Evolutionary conservation across 2,113 vertebrate species (phyloP).

Genomic region (Myotis davidii): DNA sequence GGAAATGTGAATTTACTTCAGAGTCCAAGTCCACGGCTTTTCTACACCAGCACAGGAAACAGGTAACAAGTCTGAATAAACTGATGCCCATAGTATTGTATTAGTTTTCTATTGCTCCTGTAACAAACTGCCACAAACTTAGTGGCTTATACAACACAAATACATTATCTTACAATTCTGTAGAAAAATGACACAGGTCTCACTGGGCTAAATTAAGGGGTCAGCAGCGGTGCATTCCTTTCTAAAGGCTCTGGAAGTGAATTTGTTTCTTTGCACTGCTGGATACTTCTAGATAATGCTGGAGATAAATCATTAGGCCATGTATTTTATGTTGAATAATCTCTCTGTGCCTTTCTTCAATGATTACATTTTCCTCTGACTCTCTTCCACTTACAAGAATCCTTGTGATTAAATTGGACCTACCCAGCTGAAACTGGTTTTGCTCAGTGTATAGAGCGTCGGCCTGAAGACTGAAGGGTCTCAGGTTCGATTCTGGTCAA

Average conservation of each 20-base stretch:
- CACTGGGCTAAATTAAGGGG: background rate
- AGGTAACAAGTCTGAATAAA: background rate
- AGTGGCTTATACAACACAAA: background rate
- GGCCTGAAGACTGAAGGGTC: no score
- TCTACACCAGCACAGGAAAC: background rate
- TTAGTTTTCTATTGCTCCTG: constrained; percentile 14
- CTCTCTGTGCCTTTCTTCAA: background rate
- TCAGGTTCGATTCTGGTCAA: no score
- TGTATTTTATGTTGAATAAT: background rate
- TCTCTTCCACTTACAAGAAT: background rate
- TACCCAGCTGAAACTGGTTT: no score
- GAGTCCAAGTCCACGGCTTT: background rate
- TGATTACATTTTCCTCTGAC: background rate
- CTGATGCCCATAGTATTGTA: background rate
- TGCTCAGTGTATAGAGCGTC: no score
- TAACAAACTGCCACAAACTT: constrained; percentile 18
- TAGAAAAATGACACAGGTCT: background rate
- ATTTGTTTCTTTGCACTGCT: background rate
- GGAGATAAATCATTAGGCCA: background rate
- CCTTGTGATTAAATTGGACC: background rate
- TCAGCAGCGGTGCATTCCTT: background rate
- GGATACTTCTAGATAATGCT: background rate
- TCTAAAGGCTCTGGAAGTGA: background rate
- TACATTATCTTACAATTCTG: background rate
- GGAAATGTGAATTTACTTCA: constrained; percentile 14